Conservation (phyloP, 2,797 vertebrate species). For the Schizopygopsis malacanthus region DNA sequence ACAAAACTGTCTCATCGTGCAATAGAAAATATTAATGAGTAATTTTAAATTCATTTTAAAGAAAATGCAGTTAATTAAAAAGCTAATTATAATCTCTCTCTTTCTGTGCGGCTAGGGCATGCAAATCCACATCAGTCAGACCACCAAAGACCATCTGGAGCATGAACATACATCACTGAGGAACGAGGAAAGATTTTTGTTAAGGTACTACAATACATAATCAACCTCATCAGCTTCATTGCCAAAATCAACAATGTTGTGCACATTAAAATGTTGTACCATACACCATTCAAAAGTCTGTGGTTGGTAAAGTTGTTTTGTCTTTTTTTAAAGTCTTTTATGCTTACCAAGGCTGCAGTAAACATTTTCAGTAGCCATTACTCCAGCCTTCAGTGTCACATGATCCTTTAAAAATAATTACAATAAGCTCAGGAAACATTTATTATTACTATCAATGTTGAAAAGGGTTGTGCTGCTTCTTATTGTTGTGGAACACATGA, state of each 20-base stretch:
- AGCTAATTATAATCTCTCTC: conserved; percentile 45
- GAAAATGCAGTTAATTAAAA: conserved; percentile 9
- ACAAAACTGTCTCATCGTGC: neutral
- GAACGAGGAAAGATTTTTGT: conserved; percentile 81
- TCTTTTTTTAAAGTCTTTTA: neutral
- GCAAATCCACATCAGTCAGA: conserved; percentile 83
- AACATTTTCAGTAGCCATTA: neutral
- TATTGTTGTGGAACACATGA: neutral
- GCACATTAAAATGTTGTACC: neutral
- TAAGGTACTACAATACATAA: conserved; percentile 66
- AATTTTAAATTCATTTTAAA: conserved; percentile 22
- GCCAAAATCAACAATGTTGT: neutral
- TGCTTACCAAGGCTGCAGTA: neutral
- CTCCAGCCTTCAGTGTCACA: neutral
- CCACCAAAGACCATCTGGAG: conserved; percentile 81
- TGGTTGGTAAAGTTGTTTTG: too few species aligned
- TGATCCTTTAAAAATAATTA: neutral
- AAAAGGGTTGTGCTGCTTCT: neutral
- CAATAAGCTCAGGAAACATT: neutral
- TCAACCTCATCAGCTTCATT: neutral
- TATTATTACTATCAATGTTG: neutral
- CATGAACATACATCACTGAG: conserved; percentile 80
- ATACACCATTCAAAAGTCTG: neutral
- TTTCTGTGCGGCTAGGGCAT: conserved; percentile 73
- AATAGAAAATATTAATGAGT: neutral